Conservation (phyloP, 37 sponge, comb jelly and placozoan genomes). For the Halisarca cf. caerulea region DNA sequence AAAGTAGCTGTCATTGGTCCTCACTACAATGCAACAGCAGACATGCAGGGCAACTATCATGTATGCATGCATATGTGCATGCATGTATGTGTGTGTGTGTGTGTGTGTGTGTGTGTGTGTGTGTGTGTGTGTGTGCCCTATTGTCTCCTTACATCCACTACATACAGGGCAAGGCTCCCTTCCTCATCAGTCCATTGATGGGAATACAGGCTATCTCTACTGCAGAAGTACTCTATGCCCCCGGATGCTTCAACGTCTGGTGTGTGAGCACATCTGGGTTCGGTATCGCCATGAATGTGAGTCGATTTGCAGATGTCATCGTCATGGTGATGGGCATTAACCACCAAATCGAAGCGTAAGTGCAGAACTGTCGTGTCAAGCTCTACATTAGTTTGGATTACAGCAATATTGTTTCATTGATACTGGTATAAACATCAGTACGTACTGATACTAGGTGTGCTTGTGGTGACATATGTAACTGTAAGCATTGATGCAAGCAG, state of each 20-base stretch:
- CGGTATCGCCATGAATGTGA: slow-evolving; percentile 54
- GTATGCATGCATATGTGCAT: slow-evolving; percentile 12
- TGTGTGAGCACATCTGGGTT: slow-evolving; percentile 56
- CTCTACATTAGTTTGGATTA: too few relatives aligned
- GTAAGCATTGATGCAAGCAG: too few relatives aligned
- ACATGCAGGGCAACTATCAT: slow-evolving; percentile 70
- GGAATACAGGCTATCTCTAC: slow-evolving; percentile 54
- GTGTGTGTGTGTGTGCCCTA: slow-evolving; percentile 2
- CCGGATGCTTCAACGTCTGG: slow-evolving; percentile 66
- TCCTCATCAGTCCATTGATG: slow-evolving; percentile 66
- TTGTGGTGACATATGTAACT: too few relatives aligned
- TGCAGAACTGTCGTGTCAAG: too few relatives aligned
- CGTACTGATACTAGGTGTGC: too few relatives aligned
- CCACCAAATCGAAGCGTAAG: slow-evolving; percentile 43
- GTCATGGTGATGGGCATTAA: slow-evolving; percentile 67
- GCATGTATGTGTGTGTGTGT: background rate
- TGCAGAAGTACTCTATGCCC: slow-evolving; percentile 30
- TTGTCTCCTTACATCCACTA: background rate
- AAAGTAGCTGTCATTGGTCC: slow-evolving; percentile 76
- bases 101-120: slow-evolving; percentile 27
- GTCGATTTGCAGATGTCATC: slow-evolving; percentile 58
- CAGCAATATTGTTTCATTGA: too few relatives aligned
- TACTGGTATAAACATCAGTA: too few relatives aligned
- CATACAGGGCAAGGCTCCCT: slow-evolving; percentile 76
- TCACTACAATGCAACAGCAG: slow-evolving; percentile 55